Percentiles rank a stretch among this genome's conserved stretches.
Evolutionary conservation across 2,888 invertebrate species (phyloP).

Genomic region (Acanthosoma haemorrhoidale): DNA sequence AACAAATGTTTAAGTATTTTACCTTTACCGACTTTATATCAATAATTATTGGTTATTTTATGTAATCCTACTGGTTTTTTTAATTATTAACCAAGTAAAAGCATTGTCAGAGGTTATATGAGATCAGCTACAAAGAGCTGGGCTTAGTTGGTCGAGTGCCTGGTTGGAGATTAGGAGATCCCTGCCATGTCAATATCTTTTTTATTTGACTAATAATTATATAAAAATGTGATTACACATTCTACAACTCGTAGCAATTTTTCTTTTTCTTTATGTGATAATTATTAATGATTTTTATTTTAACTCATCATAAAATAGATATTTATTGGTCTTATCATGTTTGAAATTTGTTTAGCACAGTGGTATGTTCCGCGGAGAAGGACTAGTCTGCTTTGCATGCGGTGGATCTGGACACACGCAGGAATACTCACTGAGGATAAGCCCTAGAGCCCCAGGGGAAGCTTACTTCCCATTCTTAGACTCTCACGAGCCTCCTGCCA

Average conservation of each 20-base stretch:
- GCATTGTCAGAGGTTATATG: too few relatives aligned
- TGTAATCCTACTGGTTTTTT: too few relatives aligned
- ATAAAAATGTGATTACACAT: neutral
- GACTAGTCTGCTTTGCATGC: slow-evolving; percentile 60
- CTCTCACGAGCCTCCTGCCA: slow-evolving; percentile 77
- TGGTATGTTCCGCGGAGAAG: slow-evolving; percentile 10
- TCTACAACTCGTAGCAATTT: too few relatives aligned
- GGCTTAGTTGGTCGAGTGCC: too few relatives aligned
- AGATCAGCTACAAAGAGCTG: too few relatives aligned
- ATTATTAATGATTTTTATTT: neutral
- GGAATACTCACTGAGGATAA: slow-evolving; percentile 57
- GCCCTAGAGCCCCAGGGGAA: slow-evolving; percentile 65
- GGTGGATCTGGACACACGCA: slow-evolving; percentile 64
- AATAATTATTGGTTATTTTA: too few relatives aligned
- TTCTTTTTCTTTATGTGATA: neutral
- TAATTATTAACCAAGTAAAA: too few relatives aligned
- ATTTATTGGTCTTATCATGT: too few relatives aligned
- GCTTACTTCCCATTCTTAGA: slow-evolving; percentile 90
- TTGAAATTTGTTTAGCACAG: too few relatives aligned
- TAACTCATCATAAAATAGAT: neutral
- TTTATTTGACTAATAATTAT: neutral
- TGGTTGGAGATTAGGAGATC: neutral
- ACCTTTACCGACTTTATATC: too few relatives aligned
- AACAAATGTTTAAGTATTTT: too few relatives aligned
- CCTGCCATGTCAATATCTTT: neutral